Base-by-base conservation (phyloP, 2,888 invertebrate genomes). In the Ametastegia equiseti region DNA sequence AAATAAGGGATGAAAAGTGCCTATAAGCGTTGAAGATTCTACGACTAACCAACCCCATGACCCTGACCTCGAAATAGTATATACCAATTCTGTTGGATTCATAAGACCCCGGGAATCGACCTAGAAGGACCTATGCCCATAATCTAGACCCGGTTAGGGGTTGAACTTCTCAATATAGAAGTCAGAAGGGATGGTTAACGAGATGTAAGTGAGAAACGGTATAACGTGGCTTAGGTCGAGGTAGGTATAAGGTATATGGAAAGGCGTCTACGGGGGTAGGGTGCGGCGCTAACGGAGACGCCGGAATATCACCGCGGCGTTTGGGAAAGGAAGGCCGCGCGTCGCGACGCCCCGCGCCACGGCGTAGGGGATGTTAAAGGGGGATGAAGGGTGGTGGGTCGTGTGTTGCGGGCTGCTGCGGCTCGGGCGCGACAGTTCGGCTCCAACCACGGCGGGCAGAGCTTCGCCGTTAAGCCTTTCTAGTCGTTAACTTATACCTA, bases 401-500 rank as follows among this genome's bases (percentile, higher is more conserved):
- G 82, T 88, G 89, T 88, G 90, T 89, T 90, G 91, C 90, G 90
- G 91, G 90, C 91, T 91, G 91, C 91, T 91, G 91, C 91, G 90
- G 91, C 88, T 90, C 89, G 91, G 90, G 90, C 89, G 90, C 91
- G 91, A 90, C 92, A 91, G 91, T 91, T 89, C 89, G 89, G 89
- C 88, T 88, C 88, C 91, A 88, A 90, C 90, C 88, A 88, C 87
- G 88, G 89, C 87, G 88, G 90, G 89, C 86, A 86, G 87, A 88
- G 84, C 86, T 85, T 86, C 83, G 84, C 84, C 82, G 83, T 80
- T n/a, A n/a, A 81, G 82, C 79, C 75, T 47, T 36, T n/a, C n/a
- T n/a, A n/a, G 71, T 71, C n/a, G 45, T 54, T 15, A 11, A 50
- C 11, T 36, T 15, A 36, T n/a, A n/a, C n/a, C 75, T 54, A 36